Conservation (phyloP, 92 coral and sea anemone genomes). For the Pocillopora grandis region DNA sequence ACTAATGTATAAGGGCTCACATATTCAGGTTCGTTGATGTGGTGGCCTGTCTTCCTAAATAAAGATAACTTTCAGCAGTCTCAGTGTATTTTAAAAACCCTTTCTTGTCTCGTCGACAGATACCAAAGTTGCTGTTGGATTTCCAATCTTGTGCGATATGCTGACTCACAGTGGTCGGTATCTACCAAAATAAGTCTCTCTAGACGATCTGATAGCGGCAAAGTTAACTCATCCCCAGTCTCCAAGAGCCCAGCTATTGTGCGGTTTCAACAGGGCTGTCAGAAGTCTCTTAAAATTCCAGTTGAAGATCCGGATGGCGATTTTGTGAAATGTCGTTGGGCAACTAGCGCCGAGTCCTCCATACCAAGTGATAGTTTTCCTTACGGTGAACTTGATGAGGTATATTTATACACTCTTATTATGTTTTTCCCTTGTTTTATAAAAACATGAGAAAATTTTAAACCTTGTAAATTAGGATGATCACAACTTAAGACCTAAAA, state of each 20-base stretch:
- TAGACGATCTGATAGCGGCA: slow-evolving; percentile 42
- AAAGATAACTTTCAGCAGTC: too few species aligned
- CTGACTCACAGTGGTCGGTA: slow-evolving; percentile 26
- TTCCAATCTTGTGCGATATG: slow-evolving; percentile 20
- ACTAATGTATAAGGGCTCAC: too few species aligned
- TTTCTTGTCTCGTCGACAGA: slow-evolving; percentile 3
- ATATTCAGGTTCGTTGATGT: too few species aligned
- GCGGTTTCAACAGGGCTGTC: slow-evolving; percentile 46
- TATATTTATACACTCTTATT: background rate
- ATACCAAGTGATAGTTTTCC: slow-evolving; percentile 38
- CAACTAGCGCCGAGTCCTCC: slow-evolving; percentile 42
- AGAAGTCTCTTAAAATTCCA: slow-evolving; percentile 40
- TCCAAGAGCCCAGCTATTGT: slow-evolving; percentile 55
- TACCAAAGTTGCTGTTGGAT: slow-evolving; percentile 57
- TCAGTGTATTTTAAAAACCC: background rate
- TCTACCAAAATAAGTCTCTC: slow-evolving; percentile 49
- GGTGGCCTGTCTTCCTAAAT: too few species aligned
- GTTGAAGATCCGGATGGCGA: slow-evolving; percentile 63
- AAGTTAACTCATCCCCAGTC: slow-evolving; percentile 63
- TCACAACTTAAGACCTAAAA: too few species aligned
- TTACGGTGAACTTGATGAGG: slow-evolving; percentile 47
- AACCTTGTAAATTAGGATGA: too few species aligned
- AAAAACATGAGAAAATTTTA: too few species aligned
- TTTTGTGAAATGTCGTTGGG: slow-evolving; percentile 62
- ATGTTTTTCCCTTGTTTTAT: too few species aligned